Conservation (phyloP, 2,888 invertebrate species). For the Melanostoma mellinum region DNA sequence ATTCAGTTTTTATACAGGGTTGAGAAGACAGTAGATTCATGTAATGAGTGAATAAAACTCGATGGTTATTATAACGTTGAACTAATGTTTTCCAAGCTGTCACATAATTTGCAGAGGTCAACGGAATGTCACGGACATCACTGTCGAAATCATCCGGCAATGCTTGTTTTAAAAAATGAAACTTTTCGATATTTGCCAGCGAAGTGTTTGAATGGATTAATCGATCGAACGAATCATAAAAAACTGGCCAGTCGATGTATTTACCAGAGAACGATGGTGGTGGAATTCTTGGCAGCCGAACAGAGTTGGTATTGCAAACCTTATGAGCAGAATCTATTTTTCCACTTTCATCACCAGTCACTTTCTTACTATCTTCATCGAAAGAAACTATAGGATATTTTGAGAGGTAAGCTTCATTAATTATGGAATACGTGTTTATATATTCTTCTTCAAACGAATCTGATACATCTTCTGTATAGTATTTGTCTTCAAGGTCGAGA, state of each 20-base stretch:
- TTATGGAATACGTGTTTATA: background rate
- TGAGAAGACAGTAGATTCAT: constrained; percentile 29
- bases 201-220: constrained; percentile 25
- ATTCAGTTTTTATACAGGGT: constrained; percentile 10
- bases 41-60: constrained; percentile 23
- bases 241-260: constrained; percentile 19
- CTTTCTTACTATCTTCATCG: background rate
- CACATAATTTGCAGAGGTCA: constrained; percentile 13
- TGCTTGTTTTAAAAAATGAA: constrained; percentile 14
- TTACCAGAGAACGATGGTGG: constrained; percentile 24
- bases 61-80: constrained; percentile 11
- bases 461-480: constrained; percentile 5
- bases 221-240: constrained; percentile 23
- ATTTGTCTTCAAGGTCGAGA: background rate
- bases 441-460: constrained; percentile 15
- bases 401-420: background rate
- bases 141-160: constrained; percentile 30
- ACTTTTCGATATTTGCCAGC: constrained; percentile 23
- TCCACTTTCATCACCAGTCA: background rate
- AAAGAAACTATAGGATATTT: background rate
- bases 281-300: constrained; percentile 17
- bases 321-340: background rate
- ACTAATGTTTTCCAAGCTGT: constrained; percentile 15
- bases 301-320: background rate
- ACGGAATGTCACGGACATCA: constrained; percentile 29